These are phyloP conservation scores for Nipponia nippon DNA, from an alignment of 2,113 vertebrate genomes.

Conservation along the genomic window DNA sequence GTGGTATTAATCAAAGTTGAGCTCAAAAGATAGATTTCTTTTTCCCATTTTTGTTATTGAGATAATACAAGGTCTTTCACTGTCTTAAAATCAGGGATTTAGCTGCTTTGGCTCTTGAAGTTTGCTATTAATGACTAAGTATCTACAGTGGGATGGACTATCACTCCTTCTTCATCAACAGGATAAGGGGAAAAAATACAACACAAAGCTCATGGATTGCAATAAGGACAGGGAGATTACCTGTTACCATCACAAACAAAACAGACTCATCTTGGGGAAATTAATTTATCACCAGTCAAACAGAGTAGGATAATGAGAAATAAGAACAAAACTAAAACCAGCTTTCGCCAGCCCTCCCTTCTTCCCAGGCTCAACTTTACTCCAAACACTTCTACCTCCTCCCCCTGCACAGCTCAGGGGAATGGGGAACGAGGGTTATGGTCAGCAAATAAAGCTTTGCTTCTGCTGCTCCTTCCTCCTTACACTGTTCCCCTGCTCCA, in stretches of 20 bases:
- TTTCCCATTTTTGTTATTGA: not conserved
- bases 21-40: not conserved
- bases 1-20: not conserved
- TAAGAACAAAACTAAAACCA: not conserved
- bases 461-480: not conserved
- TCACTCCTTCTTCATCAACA: not conserved
- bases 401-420: accelerated
- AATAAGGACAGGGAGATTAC: not conserved
- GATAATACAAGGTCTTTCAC: not conserved
- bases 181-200: not conserved
- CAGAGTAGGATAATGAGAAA: not conserved
- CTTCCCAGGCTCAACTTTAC: not conserved
- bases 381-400: not conserved
- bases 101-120: not conserved
- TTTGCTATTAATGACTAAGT: not conserved
- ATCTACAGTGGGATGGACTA: not conserved
- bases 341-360: not conserved
- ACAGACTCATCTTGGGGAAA: accelerated
- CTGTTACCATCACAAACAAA: not conserved
- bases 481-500: not conserved
- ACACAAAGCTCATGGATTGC: accelerated
- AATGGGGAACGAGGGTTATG: accelerated
- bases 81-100: not conserved
- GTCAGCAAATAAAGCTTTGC: not conserved
- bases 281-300: not conserved